Evolutionary conservation across 2,888 invertebrate genomes (phyloP).

Genomic region (Eilema griseolum): DNA sequence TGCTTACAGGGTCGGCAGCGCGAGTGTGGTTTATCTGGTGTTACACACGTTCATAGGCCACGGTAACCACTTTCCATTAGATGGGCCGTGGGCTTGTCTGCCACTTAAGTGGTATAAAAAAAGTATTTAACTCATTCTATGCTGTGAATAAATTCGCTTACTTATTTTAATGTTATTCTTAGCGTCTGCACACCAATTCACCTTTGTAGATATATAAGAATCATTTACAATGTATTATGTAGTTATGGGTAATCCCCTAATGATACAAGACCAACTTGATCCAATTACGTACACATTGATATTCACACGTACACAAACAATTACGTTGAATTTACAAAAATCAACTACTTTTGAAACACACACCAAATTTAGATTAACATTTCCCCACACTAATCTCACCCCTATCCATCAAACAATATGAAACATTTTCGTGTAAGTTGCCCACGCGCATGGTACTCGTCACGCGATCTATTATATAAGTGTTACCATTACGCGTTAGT

Average conservation of each 20-base stretch:
- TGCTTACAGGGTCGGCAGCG: too few species aligned
- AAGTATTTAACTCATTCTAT: too few species aligned
- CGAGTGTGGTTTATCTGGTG: too few species aligned
- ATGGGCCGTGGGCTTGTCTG: too few species aligned
- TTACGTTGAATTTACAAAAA: conserved; percentile 34
- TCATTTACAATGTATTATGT: not conserved
- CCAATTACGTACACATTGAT: conserved; percentile 17
- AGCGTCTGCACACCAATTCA: too few species aligned
- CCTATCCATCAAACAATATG: conserved; percentile 37
- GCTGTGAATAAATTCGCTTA: too few species aligned
- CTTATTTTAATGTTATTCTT: too few species aligned
- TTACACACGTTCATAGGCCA: too few species aligned
- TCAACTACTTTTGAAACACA: conserved; percentile 45
- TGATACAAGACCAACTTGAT: not conserved
- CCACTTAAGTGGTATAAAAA: too few species aligned
- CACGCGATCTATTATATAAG: conserved; percentile 54
- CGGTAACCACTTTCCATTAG: too few species aligned
- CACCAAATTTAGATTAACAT: conserved; percentile 38
- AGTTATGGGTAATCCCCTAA: not conserved
- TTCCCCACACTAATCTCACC: conserved; percentile 34
- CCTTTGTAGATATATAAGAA: too few species aligned
- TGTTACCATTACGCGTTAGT: conserved; percentile 46
- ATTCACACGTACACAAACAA: conserved; percentile 19
- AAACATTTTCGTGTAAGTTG: conserved; percentile 16
- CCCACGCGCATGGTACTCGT: conserved; percentile 25